Evolutionary conservation across 2,888 invertebrate genomes (phyloP).

Genomic region (Trissolcus brochymenae): DNA sequence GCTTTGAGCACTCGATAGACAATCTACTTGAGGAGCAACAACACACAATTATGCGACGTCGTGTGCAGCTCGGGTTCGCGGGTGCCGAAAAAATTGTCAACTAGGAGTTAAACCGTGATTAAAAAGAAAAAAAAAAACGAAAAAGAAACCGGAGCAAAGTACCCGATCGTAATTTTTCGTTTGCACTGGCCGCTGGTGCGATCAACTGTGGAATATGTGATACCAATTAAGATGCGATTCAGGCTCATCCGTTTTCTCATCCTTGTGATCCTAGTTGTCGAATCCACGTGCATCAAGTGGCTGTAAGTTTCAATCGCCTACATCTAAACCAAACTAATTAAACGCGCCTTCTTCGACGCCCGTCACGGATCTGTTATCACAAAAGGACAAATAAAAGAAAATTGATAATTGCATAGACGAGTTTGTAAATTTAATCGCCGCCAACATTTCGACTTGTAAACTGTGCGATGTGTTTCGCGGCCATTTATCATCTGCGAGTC

Average conservation of each 20-base stretch:
- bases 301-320: conserved; percentile 67
- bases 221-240: conserved; percentile 65
- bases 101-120: too few species aligned
- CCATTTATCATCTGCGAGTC: too few species aligned
- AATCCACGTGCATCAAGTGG: conserved; percentile 74
- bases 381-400: too few species aligned
- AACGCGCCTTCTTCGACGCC: too few species aligned
- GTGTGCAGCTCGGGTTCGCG: too few species aligned
- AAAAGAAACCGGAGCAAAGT: too few species aligned
- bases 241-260: conserved; percentile 64
- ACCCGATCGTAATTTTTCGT: neutral
- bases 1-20: conserved; percentile 42
- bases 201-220: conserved; percentile 63
- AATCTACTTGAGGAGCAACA: neutral
- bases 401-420: too few species aligned
- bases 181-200: neutral
- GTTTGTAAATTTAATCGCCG: too few species aligned
- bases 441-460: conserved; percentile 3
- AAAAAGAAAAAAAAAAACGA: too few species aligned
- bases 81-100: too few species aligned
- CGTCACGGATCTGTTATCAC: neutral
- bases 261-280: conserved; percentile 65
- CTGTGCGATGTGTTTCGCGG: neutral
- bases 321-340: too few species aligned
- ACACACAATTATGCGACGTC: neutral